phyloP scores from a whole-genome alignment of 2,113 vertebrate genomes.

The Syngnathoides biaculeatus region DNA sequence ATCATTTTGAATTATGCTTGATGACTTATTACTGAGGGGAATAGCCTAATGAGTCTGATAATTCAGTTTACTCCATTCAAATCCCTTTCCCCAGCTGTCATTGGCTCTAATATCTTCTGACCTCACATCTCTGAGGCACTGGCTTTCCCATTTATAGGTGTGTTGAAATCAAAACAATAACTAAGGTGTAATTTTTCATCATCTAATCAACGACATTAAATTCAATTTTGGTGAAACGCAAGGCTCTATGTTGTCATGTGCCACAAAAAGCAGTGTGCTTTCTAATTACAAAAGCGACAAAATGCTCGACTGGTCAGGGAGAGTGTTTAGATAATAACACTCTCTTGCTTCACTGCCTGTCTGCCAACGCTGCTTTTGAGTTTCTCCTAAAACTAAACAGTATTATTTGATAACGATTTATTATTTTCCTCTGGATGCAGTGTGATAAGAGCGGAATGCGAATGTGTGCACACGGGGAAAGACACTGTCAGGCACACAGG shows the following conservation, averaged over 20 bases:
- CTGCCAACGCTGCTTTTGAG: not conserved
- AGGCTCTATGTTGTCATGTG: not conserved
- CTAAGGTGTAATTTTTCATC: not conserved
- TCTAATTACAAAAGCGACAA: not conserved
- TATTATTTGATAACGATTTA: not conserved
- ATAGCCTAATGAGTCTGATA: constrained; percentile 31
- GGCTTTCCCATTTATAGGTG: constrained; percentile 12
- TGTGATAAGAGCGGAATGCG: not conserved
- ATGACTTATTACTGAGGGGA: constrained; percentile 38
- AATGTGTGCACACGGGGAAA: constrained; percentile 1
- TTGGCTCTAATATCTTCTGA: constrained; percentile 24
- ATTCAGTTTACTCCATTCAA: constrained; percentile 42
- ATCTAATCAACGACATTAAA: constrained; percentile 13
- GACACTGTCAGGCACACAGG: not conserved
- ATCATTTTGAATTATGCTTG: constrained; percentile 32
- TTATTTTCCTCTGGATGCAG: not conserved
- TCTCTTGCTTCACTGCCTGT: not conserved
- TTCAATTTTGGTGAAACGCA: constrained; percentile 12
- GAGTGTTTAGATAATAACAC: not conserved
- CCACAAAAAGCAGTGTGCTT: not conserved
- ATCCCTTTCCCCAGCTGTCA: constrained; percentile 30
- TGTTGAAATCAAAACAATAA: constrained; percentile 14
- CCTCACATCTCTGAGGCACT: constrained; percentile 34
- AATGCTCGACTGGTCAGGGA: not conserved
- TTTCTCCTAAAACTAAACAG: not conserved